phyloP scores from a whole-genome alignment of 2,888 invertebrate genomes.

The Catotricha subobsoleta region DNA sequence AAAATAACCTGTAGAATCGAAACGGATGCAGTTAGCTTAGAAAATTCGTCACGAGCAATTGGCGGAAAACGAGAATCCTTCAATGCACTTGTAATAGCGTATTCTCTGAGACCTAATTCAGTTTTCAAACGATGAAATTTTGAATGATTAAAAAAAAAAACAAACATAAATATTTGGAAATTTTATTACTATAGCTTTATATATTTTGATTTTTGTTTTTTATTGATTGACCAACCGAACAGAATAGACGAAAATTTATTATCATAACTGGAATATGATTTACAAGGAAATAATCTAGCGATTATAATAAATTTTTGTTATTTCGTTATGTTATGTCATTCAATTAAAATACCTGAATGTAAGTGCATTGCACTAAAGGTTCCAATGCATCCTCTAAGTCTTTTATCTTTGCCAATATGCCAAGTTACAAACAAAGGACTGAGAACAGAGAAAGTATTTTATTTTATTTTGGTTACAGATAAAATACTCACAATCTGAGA shows the following conservation, averaged over 20 bases:
- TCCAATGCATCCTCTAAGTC: constrained; percentile 94
- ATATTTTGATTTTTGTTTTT: too few relatives aligned
- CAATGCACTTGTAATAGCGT: constrained; percentile 93
- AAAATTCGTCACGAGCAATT: constrained; percentile 82
- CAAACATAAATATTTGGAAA: too few relatives aligned
- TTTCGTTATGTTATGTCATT: too few relatives aligned
- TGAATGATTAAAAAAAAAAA: neutral
- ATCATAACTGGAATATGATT: too few relatives aligned
- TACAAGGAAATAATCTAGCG: too few relatives aligned
- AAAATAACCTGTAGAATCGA: constrained; percentile 73
- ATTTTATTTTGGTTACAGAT: constrained; percentile 2
- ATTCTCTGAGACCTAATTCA: constrained; percentile 68
- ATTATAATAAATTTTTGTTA: too few relatives aligned
- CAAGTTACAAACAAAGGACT: constrained; percentile 98
- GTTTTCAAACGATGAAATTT: neutral
- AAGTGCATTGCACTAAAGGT: constrained; percentile 95
- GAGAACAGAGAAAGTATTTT: neutral
- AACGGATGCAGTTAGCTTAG: constrained; percentile 83
- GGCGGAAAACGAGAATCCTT: constrained; percentile 95
- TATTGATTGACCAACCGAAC: too few relatives aligned
- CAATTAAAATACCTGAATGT: constrained; percentile 46
- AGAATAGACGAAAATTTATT: too few relatives aligned
- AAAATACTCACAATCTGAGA: neutral
- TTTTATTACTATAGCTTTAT: too few relatives aligned
- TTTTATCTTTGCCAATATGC: constrained; percentile 91